Percentiles rank a stretch among this genome's conserved stretches.
These are phyloP conservation scores for Erethizon dorsatum DNA, from an alignment of 2,797 vertebrate species.

Conservation along the genomic window DNA sequence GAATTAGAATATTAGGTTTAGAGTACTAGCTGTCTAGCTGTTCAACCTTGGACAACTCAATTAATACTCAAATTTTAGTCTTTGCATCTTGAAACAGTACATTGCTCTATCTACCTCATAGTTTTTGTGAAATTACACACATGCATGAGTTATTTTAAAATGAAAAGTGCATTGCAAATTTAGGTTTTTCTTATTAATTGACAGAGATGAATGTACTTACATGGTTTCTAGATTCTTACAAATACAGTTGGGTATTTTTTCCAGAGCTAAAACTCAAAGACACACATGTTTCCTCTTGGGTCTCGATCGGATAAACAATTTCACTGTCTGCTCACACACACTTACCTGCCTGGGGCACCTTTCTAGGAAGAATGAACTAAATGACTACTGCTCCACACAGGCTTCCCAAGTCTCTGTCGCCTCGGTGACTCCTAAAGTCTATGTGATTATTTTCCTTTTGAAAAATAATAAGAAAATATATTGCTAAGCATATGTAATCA, in stretches of 20 bases:
- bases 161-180: neutral
- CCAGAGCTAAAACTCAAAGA: neutral
- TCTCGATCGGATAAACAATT: neutral
- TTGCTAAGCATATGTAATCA: conserved; percentile 20
- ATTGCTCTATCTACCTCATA: neutral
- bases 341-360: neutral
- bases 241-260: neutral
- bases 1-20: neutral
- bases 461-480: conserved; percentile 49
- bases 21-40: neutral
- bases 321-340: neutral
- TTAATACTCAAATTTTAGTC: neutral
- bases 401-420: neutral
- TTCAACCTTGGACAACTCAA: neutral
- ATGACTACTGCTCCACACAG: neutral
- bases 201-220: neutral
- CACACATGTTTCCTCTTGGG: neutral
- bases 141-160: neutral
- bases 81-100: neutral
- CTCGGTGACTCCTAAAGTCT: neutral
- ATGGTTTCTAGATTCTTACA: neutral
- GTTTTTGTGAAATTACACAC: neutral
- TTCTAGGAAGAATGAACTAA: neutral
- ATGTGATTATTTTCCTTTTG: neutral
- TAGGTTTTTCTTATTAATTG: conserved; percentile 41